Conservation (phyloP, 2,113 vertebrate genomes). For the Heterotilapia buettikoferi region DNA sequence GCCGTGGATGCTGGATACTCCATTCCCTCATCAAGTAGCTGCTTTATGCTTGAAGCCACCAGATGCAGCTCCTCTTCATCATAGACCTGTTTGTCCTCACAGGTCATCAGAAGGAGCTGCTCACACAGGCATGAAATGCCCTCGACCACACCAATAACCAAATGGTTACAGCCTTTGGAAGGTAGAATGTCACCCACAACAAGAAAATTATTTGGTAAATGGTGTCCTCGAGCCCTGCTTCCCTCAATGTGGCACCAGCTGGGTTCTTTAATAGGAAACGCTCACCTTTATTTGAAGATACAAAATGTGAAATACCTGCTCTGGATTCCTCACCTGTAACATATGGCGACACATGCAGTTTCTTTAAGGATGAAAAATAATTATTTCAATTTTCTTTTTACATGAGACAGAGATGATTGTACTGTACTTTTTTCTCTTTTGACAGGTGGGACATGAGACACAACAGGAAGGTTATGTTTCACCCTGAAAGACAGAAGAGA, state of each 20-base stretch:
- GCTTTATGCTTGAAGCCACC: neutral
- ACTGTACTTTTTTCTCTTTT: neutral
- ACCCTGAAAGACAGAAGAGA: neutral
- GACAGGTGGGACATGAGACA: neutral
- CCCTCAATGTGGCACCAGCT: neutral
- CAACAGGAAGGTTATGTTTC: accelerated
- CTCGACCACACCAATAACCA: slow-evolving; percentile 21
- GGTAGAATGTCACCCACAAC: slow-evolving; percentile 27
- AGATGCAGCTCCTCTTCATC: slow-evolving; percentile 32
- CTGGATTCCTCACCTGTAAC: neutral
- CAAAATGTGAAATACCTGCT: accelerated
- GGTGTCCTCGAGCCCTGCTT: slow-evolving; percentile 1
- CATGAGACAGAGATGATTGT: neutral
- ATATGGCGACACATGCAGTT: neutral
- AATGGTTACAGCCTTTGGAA: neutral
- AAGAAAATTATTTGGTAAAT: neutral
- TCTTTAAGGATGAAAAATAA: neutral
- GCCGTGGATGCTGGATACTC: neutral
- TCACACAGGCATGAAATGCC: neutral
- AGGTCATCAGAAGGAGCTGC: slow-evolving; percentile 40
- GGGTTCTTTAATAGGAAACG: accelerated
- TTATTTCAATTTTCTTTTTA: neutral
- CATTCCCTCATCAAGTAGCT: accelerated
- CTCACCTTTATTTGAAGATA: accelerated
- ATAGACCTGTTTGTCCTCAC: slow-evolving; percentile 3